phyloP scores from a whole-genome alignment of 2,113 vertebrate genomes.

The Tylochromis polylepis region DNA sequence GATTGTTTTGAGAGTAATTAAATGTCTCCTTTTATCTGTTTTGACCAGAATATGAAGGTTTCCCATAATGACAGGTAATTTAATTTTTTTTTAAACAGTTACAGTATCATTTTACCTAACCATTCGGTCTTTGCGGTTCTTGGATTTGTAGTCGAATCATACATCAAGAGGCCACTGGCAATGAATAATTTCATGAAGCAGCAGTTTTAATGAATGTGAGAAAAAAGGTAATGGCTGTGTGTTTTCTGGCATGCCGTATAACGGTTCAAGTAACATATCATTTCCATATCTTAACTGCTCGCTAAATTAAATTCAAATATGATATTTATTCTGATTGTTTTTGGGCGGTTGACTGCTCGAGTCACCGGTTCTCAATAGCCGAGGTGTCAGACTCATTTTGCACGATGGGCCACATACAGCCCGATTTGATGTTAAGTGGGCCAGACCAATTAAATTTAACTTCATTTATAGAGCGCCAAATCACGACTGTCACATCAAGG shows the following conservation, averaged over 20 bases:
- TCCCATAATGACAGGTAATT: constrained; percentile 38
- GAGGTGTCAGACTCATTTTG: background rate
- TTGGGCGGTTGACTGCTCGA: background rate
- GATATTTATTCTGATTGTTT: constrained; percentile 14
- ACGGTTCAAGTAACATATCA: constrained; percentile 4
- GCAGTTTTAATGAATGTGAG: constrained; percentile 38
- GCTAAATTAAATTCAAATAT: constrained; percentile 22
- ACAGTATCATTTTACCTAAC: constrained; percentile 32
- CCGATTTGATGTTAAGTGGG: background rate
- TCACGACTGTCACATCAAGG: background rate
- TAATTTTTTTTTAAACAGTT: constrained; percentile 23
- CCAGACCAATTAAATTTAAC: background rate
- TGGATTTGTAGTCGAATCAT: constrained; percentile 20
- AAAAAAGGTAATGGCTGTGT: constrained; percentile 8
- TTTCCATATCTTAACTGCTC: background rate
- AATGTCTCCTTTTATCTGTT: constrained; percentile 45
- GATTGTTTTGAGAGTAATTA: constrained; percentile 33
- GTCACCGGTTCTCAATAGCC: background rate
- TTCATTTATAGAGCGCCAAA: background rate
- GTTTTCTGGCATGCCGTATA: constrained; percentile 7
- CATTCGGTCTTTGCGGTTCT: constrained; percentile 28
- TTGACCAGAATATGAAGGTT: constrained; percentile 30
- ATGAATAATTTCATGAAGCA: constrained; percentile 40
- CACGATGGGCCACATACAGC: background rate
- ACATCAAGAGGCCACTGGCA: constrained; percentile 24